phyloP scores from a whole-genome alignment of 2,113 vertebrate species.

The Barbus barbus region DNA sequence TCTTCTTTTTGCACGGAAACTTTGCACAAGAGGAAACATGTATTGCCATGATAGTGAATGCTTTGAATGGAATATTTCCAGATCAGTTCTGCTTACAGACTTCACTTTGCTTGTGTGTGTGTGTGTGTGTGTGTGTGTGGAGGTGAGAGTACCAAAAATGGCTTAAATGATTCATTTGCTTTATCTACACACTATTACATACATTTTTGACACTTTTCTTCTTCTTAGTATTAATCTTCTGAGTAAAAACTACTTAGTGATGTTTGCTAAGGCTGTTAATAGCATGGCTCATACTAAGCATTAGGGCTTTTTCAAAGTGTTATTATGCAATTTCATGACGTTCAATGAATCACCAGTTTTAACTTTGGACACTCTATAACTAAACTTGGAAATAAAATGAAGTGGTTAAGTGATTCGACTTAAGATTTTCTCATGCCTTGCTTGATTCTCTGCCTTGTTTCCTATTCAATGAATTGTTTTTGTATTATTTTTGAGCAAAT shows the following conservation, averaged over 20 bases:
- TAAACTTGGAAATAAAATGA: background rate
- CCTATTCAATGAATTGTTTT: constrained; percentile 17
- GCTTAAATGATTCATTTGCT: background rate
- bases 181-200: background rate
- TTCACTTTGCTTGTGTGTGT: background rate
- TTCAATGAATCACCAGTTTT: background rate
- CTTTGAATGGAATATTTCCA: background rate
- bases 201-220: background rate
- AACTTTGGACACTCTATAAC: background rate
- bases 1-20: constrained; percentile 18
- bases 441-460: background rate
- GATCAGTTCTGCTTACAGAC: background rate
- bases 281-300: background rate
- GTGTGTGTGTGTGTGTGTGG: background rate
- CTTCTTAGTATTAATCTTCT: background rate
- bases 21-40: constrained; percentile 25
- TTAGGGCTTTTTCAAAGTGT: background rate
- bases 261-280: background rate
- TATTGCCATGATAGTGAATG: background rate
- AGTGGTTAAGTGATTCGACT: background rate
- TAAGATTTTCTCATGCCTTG: constrained; percentile 1
- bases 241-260: background rate
- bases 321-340: no score
- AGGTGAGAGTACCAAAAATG: background rate
- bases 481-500: constrained; percentile 31